Conservation (phyloP, 2,113 vertebrate species). For the Asarcornis scutulata region DNA sequence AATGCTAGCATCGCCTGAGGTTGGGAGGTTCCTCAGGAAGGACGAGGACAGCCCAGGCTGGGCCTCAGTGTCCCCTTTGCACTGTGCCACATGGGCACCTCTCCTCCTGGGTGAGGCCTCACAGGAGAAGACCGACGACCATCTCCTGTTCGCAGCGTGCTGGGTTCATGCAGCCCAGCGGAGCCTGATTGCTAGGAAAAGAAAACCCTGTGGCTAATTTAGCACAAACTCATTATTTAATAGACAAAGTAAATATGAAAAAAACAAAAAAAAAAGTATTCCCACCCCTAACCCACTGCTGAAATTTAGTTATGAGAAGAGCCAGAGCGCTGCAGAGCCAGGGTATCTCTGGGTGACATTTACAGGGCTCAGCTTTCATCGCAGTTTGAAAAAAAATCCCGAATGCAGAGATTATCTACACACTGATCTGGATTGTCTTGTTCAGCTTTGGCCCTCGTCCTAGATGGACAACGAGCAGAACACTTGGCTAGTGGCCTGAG, state of each 20-base stretch:
- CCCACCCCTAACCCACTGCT: not conserved
- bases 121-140: not conserved
- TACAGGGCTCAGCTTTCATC: constrained; percentile 64
- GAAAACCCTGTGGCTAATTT: not conserved
- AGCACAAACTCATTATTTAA: constrained; percentile 24
- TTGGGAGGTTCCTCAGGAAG: not conserved
- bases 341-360: constrained; percentile 64
- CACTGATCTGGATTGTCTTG: constrained; percentile 66
- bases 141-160: rapidly evolving
- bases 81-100: not conserved
- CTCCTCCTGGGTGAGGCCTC: not conserved
- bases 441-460: constrained; percentile 69
- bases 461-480: constrained; percentile 68
- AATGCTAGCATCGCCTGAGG: not conserved
- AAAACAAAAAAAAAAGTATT: not conserved
- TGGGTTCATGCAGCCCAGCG: not conserved
- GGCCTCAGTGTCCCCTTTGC: not conserved
- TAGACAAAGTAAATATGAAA: not conserved
- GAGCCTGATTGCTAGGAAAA: not conserved
- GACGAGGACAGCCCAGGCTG: not conserved
- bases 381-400: constrained; percentile 53
- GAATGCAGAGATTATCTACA: constrained; percentile 54
- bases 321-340: not conserved
- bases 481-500: constrained; percentile 64
- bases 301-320: constrained; percentile 47